Percentiles rank a stretch among this genome's conserved stretches.
Conservation (phyloP, 2,888 invertebrate genomes). For the Drosophila paranaensis region DNA sequence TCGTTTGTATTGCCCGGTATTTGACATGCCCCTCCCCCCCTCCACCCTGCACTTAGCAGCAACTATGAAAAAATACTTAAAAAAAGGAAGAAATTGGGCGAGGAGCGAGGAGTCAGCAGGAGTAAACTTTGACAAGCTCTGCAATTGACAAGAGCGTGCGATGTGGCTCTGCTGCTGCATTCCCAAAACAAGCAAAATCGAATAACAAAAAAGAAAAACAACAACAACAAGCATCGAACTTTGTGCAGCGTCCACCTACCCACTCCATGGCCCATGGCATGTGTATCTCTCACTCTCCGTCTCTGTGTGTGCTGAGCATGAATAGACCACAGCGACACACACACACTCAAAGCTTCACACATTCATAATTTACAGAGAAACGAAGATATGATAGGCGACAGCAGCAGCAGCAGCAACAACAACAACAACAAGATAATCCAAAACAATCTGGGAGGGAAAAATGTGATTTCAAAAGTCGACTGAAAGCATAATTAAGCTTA, state of each 20-base stretch:
- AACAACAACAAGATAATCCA: too few relatives aligned
- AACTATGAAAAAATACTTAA: constrained; percentile 11
- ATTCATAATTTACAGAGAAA: neutral
- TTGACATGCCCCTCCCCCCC: constrained; percentile 31
- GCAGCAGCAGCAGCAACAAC: neutral
- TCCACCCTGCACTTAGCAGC: constrained; percentile 41
- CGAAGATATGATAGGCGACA: constrained; percentile 1
- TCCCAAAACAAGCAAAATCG: constrained; percentile 11
- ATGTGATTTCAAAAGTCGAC: neutral
- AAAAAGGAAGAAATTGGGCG: neutral
- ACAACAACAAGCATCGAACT: constrained; percentile 55
- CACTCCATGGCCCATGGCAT: constrained; percentile 2
- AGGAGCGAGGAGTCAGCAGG: neutral
- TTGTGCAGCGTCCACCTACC: constrained; percentile 24
- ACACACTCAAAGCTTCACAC: neutral
- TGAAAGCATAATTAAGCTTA: neutral
- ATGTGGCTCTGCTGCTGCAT: constrained; percentile 14
- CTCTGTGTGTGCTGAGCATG: constrained; percentile 3
- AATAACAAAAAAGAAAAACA: constrained; percentile 7
- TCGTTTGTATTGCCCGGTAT: constrained; percentile 35
- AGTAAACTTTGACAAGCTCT: constrained; percentile 46
- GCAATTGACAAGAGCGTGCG: constrained; percentile 53
- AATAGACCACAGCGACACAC: neutral
- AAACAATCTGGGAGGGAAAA: neutral
- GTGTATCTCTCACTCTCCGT: neutral